Base-by-base conservation (phyloP, 2,797 vertebrate species). In the Squalus acanthias region DNA sequence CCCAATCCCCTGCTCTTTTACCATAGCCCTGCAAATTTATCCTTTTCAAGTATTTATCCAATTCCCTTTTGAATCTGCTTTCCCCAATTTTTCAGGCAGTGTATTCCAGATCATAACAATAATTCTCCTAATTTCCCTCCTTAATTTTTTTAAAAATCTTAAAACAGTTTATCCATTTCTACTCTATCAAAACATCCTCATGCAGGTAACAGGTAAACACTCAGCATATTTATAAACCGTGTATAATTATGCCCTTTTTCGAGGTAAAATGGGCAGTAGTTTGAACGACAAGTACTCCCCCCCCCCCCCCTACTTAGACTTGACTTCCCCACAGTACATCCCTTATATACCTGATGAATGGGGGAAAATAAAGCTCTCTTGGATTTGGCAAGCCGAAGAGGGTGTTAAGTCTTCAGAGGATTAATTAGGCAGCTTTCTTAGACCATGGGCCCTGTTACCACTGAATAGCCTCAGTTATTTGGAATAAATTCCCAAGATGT, bases 401-500 rank as follows among this genome's bases (percentile, higher is more conserved):
- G 22, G 39, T 72, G 93, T 95, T 63, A 50, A 70, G 39, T 95
- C 70, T 72, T 72, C 7, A 33, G 94, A 50, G 67, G 46, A 95
- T 95, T 95, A 72, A 95, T 72, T 53, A 20, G 50, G 50, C 70
- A 57, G 70, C 12, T n/a, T 46, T 33, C 24, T 74, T 53, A 74
- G 94, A 95, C 46, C 1, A 5, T 29, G 67, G 26, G 39, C 46
- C 10, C 70, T 57, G 50, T 74, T 53, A 29, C 94, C 8, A 69
- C 69, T 95, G 94, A 95, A 95, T 95, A 95, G 33, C 50, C 50
- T 50, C 29, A 33, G 94, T 95, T 95, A 95, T 95, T 95, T 50
- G 50, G 10, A 53, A 57, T 50, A 74, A 74, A 57, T 53, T 74
- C 46, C 94, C 69, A 53, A 33, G 94, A 74, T 53, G 67, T 74